Evolutionary conservation across 1,140 invertebrate genomes (phyloP).

Genomic region (Homalodisca vitripennis): DNA sequence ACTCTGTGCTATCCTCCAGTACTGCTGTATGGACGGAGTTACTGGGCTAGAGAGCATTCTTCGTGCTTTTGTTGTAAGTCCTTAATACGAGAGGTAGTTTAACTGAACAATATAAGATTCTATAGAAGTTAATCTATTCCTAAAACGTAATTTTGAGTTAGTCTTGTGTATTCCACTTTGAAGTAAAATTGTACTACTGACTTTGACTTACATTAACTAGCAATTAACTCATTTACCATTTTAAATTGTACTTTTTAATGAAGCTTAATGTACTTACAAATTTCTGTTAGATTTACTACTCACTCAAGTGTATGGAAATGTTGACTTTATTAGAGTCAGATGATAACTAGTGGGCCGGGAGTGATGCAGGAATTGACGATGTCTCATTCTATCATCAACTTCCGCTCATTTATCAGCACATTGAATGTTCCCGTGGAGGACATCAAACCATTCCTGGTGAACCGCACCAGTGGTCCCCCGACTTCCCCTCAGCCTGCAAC

Average conservation of each 20-base stretch:
- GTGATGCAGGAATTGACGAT: constrained; percentile 44
- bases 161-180: too few relatives aligned
- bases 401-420: constrained; percentile 8
- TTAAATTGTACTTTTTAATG: neutral
- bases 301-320: too few relatives aligned
- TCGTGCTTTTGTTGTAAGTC: constrained; percentile 48
- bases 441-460: neutral
- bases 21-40: constrained; percentile 48
- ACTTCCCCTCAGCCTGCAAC: neutral
- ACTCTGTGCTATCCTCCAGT: constrained; percentile 45
- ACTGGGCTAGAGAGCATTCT: constrained; percentile 47
- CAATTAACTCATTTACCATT: neutral
- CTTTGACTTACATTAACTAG: neutral
- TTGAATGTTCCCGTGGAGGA: constrained; percentile 22
- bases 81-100: neutral
- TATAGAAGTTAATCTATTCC: neutral
- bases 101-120: neutral
- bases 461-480: neutral
- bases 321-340: constrained; percentile 24
- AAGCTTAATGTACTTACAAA: neutral
- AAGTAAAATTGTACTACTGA: neutral
- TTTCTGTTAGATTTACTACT: neutral
- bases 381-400: constrained; percentile 27
- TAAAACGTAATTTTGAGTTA: neutral
- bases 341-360: constrained; percentile 40